A percentile compares a stretch with the other conserved stretches of the same genome.
phyloP scores from a whole-genome alignment of 1,140 invertebrate genomes.

The Lepidurus packardi region DNA sequence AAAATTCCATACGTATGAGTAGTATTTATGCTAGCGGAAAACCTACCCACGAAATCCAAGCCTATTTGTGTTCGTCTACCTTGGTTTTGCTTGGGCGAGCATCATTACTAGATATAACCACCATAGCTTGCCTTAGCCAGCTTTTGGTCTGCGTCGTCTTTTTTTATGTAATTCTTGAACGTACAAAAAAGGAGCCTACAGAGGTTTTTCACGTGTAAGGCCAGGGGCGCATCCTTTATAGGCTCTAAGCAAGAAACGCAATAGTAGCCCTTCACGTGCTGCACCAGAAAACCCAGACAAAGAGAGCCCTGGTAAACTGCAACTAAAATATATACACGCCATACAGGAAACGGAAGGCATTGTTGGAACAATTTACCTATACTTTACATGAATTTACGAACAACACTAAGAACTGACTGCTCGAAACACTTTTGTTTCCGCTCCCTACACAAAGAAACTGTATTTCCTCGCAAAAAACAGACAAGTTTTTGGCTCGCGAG shows the following conservation, averaged over 20 bases:
- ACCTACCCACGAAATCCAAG: neutral
- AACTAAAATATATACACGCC: neutral
- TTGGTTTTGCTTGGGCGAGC: neutral
- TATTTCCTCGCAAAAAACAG: neutral
- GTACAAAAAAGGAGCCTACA: slow-evolving; percentile 9
- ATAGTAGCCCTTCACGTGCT: slow-evolving; percentile 3
- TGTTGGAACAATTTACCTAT: neutral
- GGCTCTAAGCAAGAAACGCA: neutral
- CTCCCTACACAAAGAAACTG: slow-evolving; percentile 5
- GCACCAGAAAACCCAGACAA: slow-evolving; percentile 21
- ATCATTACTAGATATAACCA: neutral
- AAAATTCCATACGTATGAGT: too few relatives aligned
- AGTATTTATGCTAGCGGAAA: neutral
- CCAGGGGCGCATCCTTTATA: slow-evolving; percentile 9
- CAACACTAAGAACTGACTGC: neutral
- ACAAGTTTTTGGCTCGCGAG: neutral
- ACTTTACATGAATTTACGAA: neutral
- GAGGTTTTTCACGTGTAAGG: slow-evolving; percentile 14
- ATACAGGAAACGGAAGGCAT: slow-evolving; percentile 12
- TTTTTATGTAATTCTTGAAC: neutral
- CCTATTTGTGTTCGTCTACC: too few relatives aligned
- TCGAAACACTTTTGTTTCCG: neutral
- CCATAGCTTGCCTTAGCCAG: too few relatives aligned
- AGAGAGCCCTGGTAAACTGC: neutral
- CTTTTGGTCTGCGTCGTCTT: neutral